Evolutionary conservation across 2,888 invertebrate genomes (phyloP).

Genomic region (Junonia oenone): DNA sequence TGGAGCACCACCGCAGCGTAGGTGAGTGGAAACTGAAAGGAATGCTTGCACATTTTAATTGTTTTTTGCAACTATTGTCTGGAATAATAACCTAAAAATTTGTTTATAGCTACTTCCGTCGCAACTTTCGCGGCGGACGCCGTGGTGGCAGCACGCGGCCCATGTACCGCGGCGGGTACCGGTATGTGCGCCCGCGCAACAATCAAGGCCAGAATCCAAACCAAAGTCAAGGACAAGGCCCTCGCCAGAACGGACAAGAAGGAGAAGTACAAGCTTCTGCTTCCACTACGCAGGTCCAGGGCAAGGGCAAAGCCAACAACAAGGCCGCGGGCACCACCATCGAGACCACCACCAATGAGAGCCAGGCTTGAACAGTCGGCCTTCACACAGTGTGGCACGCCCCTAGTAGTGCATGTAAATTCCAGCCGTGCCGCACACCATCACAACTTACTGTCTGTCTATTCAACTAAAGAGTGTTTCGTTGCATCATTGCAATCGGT

Average conservation of each 20-base stretch:
- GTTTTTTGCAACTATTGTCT: no score
- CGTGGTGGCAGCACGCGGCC: slow-evolving; percentile 62
- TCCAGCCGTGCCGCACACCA: slow-evolving; percentile 51
- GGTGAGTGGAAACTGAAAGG: slow-evolving; percentile 33
- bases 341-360: slow-evolving; percentile 72
- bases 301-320: slow-evolving; percentile 51
- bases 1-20: slow-evolving; percentile 68
- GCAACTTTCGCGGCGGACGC: slow-evolving; percentile 85
- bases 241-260: slow-evolving; percentile 55
- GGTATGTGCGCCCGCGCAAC: slow-evolving; percentile 62
- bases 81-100: no score
- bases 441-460: slow-evolving; percentile 28
- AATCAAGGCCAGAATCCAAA: slow-evolving; percentile 37
- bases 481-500: slow-evolving; percentile 38
- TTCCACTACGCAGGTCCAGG: slow-evolving; percentile 47
- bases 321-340: slow-evolving; percentile 63
- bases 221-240: slow-evolving; percentile 37
- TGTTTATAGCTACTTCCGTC: slow-evolving; percentile 82
- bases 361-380: slow-evolving; percentile 63
- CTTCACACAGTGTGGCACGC: slow-evolving; percentile 46
- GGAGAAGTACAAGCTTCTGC: slow-evolving; percentile 48
- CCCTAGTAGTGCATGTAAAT: slow-evolving; percentile 59
- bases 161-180: slow-evolving; percentile 64
- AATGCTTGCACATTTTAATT: not conserved
- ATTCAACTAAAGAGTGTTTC: slow-evolving; percentile 59